These are phyloP conservation scores for Chaenocephalus aceratus DNA, from an alignment of 2,113 vertebrate genomes.

Conservation along the genomic window DNA sequence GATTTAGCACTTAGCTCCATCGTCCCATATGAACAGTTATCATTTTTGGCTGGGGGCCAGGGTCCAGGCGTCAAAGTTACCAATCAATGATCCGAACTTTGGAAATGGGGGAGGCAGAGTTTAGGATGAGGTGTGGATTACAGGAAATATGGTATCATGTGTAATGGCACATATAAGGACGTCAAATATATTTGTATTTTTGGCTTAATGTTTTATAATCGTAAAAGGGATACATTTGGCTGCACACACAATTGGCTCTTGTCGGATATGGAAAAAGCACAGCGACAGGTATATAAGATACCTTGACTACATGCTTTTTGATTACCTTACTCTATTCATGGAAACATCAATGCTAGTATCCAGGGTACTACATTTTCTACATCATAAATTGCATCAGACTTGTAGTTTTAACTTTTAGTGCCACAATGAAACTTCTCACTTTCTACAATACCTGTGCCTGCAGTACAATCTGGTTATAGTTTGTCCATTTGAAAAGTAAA, in stretches of 20 bases:
- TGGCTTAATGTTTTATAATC: neutral
- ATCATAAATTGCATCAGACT: neutral
- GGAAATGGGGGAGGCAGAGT: conserved; percentile 52
- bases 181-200: neutral
- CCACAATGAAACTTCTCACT: neutral
- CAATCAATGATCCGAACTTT: conserved; percentile 81
- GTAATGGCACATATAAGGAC: neutral
- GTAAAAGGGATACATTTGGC: neutral
- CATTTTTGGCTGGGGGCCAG: conserved; percentile 77
- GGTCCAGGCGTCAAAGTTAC: conserved; percentile 80
- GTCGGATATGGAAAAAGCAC: neutral
- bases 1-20: conserved; percentile 87
- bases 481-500: neutral
- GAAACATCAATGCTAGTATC: neutral
- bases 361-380: neutral
- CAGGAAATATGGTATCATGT: conserved; percentile 62
- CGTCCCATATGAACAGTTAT: conserved; percentile 85
- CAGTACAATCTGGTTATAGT: too few relatives aligned
- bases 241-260: neutral
- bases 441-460: neutral
- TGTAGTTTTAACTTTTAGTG: neutral
- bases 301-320: neutral
- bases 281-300: neutral
- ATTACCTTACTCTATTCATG: neutral
- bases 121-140: conserved; percentile 46